Percentiles rank a stretch among this genome's conserved stretches.
Conservation (phyloP, 2,797 vertebrate genomes). For the Acanthurus leucopareius region DNA sequence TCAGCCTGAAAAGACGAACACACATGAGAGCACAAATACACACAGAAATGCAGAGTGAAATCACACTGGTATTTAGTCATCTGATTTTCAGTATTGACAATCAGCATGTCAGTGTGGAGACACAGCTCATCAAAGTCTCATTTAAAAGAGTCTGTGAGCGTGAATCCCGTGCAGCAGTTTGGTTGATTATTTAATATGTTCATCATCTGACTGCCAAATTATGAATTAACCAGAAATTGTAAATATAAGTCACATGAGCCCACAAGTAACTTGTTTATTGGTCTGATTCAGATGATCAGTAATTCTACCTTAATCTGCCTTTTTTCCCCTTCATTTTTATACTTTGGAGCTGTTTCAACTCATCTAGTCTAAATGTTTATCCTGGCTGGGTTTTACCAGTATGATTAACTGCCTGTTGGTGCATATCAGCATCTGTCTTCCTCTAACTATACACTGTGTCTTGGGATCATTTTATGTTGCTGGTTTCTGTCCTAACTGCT, state of each 20-base stretch:
- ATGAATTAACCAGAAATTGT: background rate
- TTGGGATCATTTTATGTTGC: slow-evolving; percentile 1
- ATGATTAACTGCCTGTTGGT: slow-evolving; percentile 1
- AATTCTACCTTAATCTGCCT: background rate
- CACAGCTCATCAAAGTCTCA: slow-evolving; percentile 34
- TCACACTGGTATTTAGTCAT: slow-evolving; percentile 8
- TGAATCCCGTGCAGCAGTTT: slow-evolving; percentile 24
- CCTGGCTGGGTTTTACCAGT: slow-evolving; percentile 11
- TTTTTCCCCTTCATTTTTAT: background rate
- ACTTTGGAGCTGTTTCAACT: slow-evolving; percentile 1
- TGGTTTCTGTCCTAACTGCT: background rate
- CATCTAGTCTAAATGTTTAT: slow-evolving; percentile 15
- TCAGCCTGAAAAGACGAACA: slow-evolving; percentile 26
- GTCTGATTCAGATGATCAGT: background rate
- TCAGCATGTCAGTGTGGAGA: slow-evolving; percentile 25
- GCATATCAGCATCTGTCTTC: background rate
- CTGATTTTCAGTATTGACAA: slow-evolving; percentile 26
- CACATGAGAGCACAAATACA: slow-evolving; percentile 13
- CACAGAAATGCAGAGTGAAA: background rate
- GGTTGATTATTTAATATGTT: slow-evolving; percentile 17
- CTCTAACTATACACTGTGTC: slow-evolving; percentile 6
- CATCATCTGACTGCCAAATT: slow-evolving; percentile 12
- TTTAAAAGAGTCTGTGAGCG: slow-evolving; percentile 29
- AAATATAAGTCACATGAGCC: slow-evolving; percentile 3
- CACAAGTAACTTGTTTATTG: background rate